Evolutionary conservation across 1,140 invertebrate genomes (phyloP).

Genomic region (Scylla paramamosain): DNA sequence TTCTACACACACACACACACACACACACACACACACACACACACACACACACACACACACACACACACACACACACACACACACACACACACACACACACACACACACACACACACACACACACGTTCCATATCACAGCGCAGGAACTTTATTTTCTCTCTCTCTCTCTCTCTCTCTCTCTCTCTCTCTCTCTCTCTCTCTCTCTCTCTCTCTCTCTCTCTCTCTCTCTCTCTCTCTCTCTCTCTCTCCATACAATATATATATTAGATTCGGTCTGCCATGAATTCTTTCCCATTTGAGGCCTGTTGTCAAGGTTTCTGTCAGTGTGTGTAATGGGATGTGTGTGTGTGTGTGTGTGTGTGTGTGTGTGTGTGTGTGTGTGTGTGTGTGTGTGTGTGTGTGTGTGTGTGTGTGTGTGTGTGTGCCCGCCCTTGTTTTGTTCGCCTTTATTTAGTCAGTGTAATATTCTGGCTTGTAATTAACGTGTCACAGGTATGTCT

Average conservation of each 20-base stretch:
- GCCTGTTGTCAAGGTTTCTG: background rate
- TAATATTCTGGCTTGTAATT: too few relatives aligned
- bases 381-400: too few relatives aligned
- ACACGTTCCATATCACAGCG: background rate
- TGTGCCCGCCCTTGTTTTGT: too few relatives aligned
- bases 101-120: conserved; percentile 37
- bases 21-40: conserved; percentile 43
- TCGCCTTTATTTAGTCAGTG: too few relatives aligned
- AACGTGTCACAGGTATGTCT: too few relatives aligned
- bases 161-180: background rate
- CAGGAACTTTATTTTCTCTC: background rate
- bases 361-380: too few relatives aligned
- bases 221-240: too few relatives aligned
- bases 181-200: background rate
- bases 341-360: too few relatives aligned
- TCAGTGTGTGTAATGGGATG: background rate
- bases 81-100: conserved; percentile 28
- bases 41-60: conserved; percentile 44
- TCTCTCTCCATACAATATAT: too few relatives aligned
- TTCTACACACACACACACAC: background rate
- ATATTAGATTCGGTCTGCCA: too few relatives aligned
- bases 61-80: conserved; percentile 35
- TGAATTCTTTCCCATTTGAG: too few relatives aligned
- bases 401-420: too few relatives aligned
- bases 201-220: background rate